phyloP scores from a whole-genome alignment of 2,888 invertebrate genomes.

The Macrophya alboannulata region DNA sequence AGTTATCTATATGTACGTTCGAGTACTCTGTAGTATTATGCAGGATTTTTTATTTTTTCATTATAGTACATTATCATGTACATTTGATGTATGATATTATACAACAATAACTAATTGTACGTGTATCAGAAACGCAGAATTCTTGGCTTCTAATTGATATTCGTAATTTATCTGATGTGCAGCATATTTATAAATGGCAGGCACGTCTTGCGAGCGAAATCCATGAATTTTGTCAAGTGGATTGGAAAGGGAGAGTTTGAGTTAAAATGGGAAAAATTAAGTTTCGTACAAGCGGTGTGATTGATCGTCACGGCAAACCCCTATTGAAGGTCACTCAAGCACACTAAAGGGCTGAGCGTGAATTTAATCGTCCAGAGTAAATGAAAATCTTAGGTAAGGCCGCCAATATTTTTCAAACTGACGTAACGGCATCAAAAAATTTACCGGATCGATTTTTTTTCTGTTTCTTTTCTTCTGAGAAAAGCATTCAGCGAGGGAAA shows the following conservation, averaged over 20 bases:
- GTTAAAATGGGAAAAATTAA: conserved; percentile 32
- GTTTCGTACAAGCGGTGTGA: conserved; percentile 34
- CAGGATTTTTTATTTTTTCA: too few species aligned
- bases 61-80: too few species aligned
- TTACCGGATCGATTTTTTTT: not conserved
- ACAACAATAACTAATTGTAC: not conserved
- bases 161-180: not conserved
- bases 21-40: too few species aligned
- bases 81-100: not conserved
- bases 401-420: conserved; percentile 7
- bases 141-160: not conserved
- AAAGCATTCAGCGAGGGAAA: not conserved
- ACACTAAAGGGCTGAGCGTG: conserved; percentile 19
- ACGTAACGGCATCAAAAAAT: conserved; percentile 23
- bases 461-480: not conserved
- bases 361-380: conserved; percentile 8
- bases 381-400: conserved; percentile 15
- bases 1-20: not conserved
- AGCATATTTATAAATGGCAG: not conserved
- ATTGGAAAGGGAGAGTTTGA: not conserved
- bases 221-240: not conserved
- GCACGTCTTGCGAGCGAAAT: not conserved
- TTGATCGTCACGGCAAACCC: conserved; percentile 6
- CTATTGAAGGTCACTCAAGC: conserved; percentile 18
- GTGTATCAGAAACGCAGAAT: not conserved